Percentiles rank a stretch among this genome's conserved stretches.
Evolutionary conservation across 2,113 vertebrate species (phyloP).

Genomic region (Caracal caracal): DNA sequence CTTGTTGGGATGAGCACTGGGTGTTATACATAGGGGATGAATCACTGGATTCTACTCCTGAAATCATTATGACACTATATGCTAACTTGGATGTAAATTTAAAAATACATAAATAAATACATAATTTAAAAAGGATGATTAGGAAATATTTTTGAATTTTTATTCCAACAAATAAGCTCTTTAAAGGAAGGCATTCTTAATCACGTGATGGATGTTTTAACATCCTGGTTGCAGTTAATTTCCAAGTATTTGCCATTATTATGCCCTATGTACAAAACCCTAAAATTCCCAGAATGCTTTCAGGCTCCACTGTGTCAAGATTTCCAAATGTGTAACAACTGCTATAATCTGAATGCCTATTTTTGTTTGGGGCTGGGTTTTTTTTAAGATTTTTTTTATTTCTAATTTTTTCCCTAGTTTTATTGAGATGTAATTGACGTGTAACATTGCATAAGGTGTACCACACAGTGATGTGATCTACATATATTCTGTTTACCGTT

Average conservation of each 20-base stretch:
- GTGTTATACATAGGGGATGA: too few species aligned
- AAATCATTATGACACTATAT: too few species aligned
- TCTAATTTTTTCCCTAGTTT: not conserved
- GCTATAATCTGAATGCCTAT: not conserved
- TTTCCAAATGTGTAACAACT: not conserved
- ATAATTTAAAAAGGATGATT: conserved; percentile 20
- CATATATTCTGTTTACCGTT: not conserved
- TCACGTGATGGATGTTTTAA: not conserved
- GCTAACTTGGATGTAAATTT: not conserved
- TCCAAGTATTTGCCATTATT: not conserved
- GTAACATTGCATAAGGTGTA: not conserved
- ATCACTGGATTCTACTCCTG: too few species aligned
- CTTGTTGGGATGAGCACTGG: too few species aligned
- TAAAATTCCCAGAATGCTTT: not conserved
- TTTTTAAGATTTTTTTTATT: not conserved
- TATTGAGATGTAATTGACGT: not conserved
- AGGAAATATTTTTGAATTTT: conserved; percentile 1
- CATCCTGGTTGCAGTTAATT: not conserved
- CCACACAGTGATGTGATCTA: not conserved
- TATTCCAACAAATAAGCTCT: not conserved
- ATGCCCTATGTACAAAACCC: not conserved
- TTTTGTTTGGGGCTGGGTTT: not conserved
- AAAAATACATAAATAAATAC: too few species aligned
- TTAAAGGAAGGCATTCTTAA: not conserved
- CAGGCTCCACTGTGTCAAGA: not conserved